Base-by-base conservation (phyloP, 2,113 vertebrate species). In the Cygnus atratus region DNA sequence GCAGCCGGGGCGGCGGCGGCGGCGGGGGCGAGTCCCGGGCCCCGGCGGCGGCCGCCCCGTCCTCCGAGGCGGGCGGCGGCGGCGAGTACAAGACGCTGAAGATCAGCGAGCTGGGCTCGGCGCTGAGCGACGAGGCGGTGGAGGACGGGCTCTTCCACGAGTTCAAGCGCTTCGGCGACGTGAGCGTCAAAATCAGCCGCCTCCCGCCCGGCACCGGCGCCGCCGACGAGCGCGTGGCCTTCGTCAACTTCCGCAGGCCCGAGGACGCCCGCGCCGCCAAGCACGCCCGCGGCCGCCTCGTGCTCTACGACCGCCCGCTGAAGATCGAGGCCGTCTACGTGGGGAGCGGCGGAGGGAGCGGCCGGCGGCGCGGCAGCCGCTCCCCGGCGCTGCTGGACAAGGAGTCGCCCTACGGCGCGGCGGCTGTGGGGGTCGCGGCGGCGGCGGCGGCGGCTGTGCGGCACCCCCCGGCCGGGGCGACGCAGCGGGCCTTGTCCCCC, bases 61-160 rank as follows among this genome's bases (percentile, higher is more conserved):
- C 94, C 66, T 97, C 58, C 62, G 97, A 82, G 82, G 72, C 88
- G 26, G 89, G 66, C 58, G 95, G 94, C 79, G 94, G 98, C 95
- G 98, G 98, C 92, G 99, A 99, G 97, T 99, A 99, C 98, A 99
- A 99, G 97, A 99, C 99, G 5, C 98, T 99, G 33, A 99, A 99
- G 97, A 99, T 99, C 70, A 99, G 99, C 97, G 99, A 99, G 95
- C 96, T 99, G 84, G 99, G 99, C 91, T 99, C 99, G 9, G 99
- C 98, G 96, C 96, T 99, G 87, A 99, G 99, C 83, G 99, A 99
- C 95, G 99, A 99, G 70, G 99, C 99, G 65, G 98, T 99, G 54
- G 99, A 99, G 96, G 99, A 99, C 82, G 99, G 99, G n/a, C 98
- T 99, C 2, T 99, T 99, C 89, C 99, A 99, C 39, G 99, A 99